A percentile compares a stretch with the other conserved stretches of the same genome.
Conservation (phyloP, 2,888 invertebrate genomes). For the Diarsia rubi region DNA sequence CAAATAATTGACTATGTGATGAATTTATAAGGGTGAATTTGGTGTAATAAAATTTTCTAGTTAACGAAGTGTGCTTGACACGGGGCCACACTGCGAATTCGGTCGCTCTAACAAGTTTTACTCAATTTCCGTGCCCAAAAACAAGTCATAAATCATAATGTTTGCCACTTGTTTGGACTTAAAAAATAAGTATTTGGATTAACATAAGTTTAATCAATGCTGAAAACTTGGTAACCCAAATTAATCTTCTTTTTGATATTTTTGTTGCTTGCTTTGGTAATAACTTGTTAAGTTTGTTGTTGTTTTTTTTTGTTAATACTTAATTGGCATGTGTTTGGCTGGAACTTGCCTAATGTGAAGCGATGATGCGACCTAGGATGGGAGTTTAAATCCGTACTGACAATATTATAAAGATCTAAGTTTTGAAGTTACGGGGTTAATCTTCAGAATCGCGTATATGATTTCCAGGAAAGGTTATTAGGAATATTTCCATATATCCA, state of each 20-base stretch:
- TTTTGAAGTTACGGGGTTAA: too few relatives aligned
- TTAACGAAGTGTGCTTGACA: conserved; percentile 66
- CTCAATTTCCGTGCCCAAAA: conserved; percentile 61
- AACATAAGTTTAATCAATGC: conserved; percentile 36
- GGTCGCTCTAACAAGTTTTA: conserved; percentile 60
- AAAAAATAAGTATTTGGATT: conserved; percentile 41
- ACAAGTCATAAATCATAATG: conserved; percentile 65
- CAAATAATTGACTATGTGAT: conserved; percentile 45
- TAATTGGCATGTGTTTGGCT: too few relatives aligned
- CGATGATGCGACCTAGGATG: too few relatives aligned
- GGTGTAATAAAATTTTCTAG: conserved; percentile 65
- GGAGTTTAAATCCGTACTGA: too few relatives aligned
- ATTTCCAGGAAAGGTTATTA: too few relatives aligned
- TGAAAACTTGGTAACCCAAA: conserved; percentile 4
- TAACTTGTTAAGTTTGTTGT: not conserved
- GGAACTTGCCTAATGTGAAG: too few relatives aligned
- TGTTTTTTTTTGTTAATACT: not conserved
- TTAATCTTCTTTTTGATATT: conserved; percentile 9
- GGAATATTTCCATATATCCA: too few relatives aligned
- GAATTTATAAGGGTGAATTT: conserved; percentile 61
- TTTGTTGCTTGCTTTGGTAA: not conserved
- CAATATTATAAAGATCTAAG: too few relatives aligned
- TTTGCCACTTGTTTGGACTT: conserved; percentile 44
- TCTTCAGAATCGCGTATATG: too few relatives aligned
- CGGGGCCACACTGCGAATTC: conserved; percentile 52